A percentile compares a stretch with the other conserved stretches of the same genome.
Evolutionary conservation across 2,113 vertebrate species (phyloP).

Genomic region (Pachycephala philippinensis): DNA sequence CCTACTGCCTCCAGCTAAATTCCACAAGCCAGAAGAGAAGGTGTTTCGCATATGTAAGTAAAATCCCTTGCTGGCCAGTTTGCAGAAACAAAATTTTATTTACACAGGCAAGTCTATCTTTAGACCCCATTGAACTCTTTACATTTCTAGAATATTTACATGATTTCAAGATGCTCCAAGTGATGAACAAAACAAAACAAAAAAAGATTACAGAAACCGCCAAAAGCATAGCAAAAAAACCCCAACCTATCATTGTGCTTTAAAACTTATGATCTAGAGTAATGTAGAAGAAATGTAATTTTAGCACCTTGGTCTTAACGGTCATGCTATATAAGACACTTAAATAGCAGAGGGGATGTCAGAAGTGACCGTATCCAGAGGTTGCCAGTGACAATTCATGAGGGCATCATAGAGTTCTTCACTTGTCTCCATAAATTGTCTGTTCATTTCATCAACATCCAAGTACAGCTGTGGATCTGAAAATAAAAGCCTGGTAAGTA

Average conservation of each 20-base stretch:
- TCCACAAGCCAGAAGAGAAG: constrained; percentile 49
- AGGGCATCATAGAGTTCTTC: constrained; percentile 90
- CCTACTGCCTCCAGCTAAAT: background rate
- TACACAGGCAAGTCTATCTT: constrained; percentile 67
- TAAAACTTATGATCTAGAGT: constrained; percentile 67
- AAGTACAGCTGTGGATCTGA: constrained; percentile 73
- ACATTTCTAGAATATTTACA: constrained; percentile 75
- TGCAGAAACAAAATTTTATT: constrained; percentile 73
- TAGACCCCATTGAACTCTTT: constrained; percentile 67
- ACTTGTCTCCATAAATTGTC: constrained; percentile 86
- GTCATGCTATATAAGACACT: constrained; percentile 72
- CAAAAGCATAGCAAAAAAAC: constrained; percentile 67
- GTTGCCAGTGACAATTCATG: constrained; percentile 89
- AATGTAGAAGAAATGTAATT: constrained; percentile 68
- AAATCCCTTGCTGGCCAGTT: constrained; percentile 56
- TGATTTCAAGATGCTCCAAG: constrained; percentile 62
- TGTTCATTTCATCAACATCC: constrained; percentile 86
- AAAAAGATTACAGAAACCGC: constrained; percentile 53
- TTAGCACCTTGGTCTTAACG: constrained; percentile 73
- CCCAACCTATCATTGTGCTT: constrained; percentile 70
- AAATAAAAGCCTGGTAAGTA: background rate
- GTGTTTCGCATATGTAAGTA: background rate
- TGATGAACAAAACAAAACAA: constrained; percentile 39
- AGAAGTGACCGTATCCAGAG: constrained; percentile 82
- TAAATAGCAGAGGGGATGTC: constrained; percentile 73